Evolutionary conservation across 1,140 invertebrate genomes (phyloP).

Genomic region (Brachionus manjavacas): DNA sequence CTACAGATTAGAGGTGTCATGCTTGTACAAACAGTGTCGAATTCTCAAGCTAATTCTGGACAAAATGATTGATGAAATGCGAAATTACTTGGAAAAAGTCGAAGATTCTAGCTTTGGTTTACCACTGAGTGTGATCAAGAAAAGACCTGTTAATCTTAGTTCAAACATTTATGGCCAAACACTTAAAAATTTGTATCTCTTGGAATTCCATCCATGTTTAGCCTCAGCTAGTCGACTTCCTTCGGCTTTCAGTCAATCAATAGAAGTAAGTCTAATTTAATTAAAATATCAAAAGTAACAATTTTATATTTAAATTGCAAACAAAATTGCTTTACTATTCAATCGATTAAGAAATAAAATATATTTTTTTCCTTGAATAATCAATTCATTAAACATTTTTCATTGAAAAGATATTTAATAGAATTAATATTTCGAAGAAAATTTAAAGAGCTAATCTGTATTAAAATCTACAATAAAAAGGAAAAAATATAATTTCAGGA

Average conservation of each 20-base stretch:
- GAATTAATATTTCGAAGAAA: too few relatives aligned
- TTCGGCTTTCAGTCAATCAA: constrained; percentile 50
- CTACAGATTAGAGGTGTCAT: constrained; percentile 51
- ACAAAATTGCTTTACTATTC: too few relatives aligned
- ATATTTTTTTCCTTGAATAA: too few relatives aligned
- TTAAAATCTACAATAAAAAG: too few relatives aligned
- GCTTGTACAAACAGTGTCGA: constrained; percentile 48
- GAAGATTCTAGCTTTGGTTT: constrained; percentile 3
- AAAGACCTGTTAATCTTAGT: constrained; percentile 2
- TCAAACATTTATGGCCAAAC: constrained; percentile 48
- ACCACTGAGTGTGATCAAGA: neutral
- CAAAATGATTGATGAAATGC: constrained; percentile 40
- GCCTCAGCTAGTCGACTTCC: constrained; percentile 52
- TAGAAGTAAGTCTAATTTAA: constrained; percentile 43
- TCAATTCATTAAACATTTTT: too few relatives aligned
- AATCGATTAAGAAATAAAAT: too few relatives aligned
- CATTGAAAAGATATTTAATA: too few relatives aligned
- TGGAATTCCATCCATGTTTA: constrained; percentile 56
- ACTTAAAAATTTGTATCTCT: constrained; percentile 53
- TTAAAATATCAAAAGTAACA: neutral
- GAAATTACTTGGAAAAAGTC: constrained; percentile 29
- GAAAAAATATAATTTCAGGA: too few relatives aligned
- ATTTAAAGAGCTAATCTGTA: too few relatives aligned
- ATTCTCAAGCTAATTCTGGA: constrained; percentile 53
- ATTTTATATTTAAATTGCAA: too few relatives aligned